phyloP scores from a whole-genome alignment of 2,888 invertebrate species.

The Noctua janthe region DNA sequence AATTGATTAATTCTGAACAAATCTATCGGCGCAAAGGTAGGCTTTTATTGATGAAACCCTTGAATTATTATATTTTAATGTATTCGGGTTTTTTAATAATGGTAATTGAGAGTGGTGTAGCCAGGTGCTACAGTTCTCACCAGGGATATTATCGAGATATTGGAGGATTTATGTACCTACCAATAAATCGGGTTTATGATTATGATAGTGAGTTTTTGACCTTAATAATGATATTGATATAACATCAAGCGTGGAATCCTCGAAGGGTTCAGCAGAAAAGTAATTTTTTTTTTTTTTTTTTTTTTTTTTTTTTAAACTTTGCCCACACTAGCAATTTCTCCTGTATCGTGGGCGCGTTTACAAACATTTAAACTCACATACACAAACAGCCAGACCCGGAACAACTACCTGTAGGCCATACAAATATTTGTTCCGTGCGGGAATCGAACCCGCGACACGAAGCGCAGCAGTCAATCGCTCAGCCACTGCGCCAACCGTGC shows the following conservation, averaged over 20 bases:
- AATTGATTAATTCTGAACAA: conserved; percentile 8
- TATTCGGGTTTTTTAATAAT: background rate
- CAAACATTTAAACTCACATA: no score
- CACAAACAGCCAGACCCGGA: no score
- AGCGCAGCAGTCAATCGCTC: no score
- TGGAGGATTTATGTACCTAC: background rate
- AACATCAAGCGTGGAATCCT: background rate
- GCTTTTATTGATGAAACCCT: conserved; percentile 2
- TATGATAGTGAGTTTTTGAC: background rate
- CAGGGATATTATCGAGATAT: conserved; percentile 7
- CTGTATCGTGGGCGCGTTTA: no score
- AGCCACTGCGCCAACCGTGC: no score
- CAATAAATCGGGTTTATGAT: conserved; percentile 1
- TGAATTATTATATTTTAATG: conserved; percentile 8
- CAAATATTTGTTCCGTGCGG: no score
- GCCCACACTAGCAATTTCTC: no score
- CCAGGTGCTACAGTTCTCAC: conserved; percentile 26
- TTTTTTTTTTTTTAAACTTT: no score
- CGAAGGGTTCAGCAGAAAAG: no score
- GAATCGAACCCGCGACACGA: no score
- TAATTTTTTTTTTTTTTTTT: no score
- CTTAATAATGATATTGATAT: background rate
- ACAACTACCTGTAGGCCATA: no score
- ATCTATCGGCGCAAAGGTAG: background rate
- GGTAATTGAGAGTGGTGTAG: background rate